Conservation (phyloP, 2,113 vertebrate species). For the Pandion haliaetus region DNA sequence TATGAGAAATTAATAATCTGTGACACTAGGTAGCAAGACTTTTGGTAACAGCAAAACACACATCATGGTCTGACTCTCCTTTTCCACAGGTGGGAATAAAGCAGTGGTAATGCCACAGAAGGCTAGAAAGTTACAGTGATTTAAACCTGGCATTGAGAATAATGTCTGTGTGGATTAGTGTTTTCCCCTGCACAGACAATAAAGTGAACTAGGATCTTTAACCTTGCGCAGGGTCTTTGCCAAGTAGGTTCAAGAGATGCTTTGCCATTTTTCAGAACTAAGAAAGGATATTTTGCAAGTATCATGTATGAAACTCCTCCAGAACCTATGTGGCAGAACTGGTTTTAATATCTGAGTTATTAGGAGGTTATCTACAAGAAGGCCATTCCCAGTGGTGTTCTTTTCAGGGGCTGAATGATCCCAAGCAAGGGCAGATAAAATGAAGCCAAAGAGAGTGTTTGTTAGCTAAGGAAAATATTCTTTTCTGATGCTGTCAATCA, state of each 20-base stretch:
- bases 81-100: background rate
- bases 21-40: background rate
- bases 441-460: background rate
- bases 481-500: conserved; percentile 11
- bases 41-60: background rate
- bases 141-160: background rate
- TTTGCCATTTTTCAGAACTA: background rate
- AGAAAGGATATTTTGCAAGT: background rate
- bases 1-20: background rate
- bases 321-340: background rate
- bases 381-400: background rate
- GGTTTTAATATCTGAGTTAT: background rate
- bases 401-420: background rate
- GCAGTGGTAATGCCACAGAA: background rate
- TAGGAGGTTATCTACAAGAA: background rate
- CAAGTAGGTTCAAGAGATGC: background rate
- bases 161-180: background rate
- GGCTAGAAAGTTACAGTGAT: background rate
- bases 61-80: background rate
- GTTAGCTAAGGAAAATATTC: background rate
- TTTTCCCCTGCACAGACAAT: background rate
- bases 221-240: background rate
- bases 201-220: background rate
- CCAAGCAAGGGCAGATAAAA: background rate
- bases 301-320: background rate